These are phyloP conservation scores for Coryphaenoides rupestris DNA, from an alignment of 2,113 vertebrate species.

Conservation along the genomic window DNA sequence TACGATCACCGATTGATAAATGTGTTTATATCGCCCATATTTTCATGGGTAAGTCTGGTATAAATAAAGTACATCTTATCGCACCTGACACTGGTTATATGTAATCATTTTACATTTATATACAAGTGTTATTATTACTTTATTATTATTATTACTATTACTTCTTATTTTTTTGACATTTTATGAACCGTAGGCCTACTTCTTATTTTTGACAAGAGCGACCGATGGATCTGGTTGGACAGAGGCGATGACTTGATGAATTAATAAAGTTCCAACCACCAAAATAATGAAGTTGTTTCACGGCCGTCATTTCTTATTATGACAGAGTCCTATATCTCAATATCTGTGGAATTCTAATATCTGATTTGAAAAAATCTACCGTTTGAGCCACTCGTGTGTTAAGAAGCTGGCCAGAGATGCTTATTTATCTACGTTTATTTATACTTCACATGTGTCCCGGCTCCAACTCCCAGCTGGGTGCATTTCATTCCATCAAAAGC, in stretches of 20 bases:
- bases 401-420: conserved; percentile 62
- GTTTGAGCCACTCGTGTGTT: conserved; percentile 63
- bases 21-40: too few species aligned
- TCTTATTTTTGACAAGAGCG: too few species aligned
- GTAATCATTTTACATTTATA: neutral
- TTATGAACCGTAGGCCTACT: neutral
- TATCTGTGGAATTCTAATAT: conserved; percentile 61
- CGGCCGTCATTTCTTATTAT: conserved; percentile 51
- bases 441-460: conserved; percentile 64
- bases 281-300: conserved; percentile 34
- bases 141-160: too few species aligned
- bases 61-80: conserved; percentile 2
- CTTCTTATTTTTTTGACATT: neutral
- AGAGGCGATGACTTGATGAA: neutral
- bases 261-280: conserved; percentile 2
- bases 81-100: too few species aligned
- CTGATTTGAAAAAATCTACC: conserved; percentile 65
- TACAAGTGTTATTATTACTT: conserved; percentile 33
- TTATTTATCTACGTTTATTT: conserved; percentile 80
- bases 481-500: conserved; percentile 74
- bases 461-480: conserved; percentile 73
- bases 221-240: neutral
- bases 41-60: neutral
- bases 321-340: conserved; percentile 50
- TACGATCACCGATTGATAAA: too few species aligned